Conservation (phyloP, 2,888 invertebrate genomes). For the Drosophila mettleri region DNA sequence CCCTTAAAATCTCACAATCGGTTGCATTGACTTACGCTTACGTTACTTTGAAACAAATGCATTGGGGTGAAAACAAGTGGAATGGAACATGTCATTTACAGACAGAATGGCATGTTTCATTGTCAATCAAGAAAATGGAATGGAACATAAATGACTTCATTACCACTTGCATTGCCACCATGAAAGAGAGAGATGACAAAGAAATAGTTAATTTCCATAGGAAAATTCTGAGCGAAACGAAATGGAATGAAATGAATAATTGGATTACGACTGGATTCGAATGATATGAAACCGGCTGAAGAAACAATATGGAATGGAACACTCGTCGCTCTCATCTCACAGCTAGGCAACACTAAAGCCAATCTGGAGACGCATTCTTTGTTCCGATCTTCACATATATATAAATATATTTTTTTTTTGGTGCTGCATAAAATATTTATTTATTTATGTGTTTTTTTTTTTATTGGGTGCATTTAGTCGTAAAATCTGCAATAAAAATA, state of each 20-base stretch:
- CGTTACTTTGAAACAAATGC: background rate
- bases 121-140: background rate
- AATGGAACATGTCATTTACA: background rate
- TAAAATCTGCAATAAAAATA: slow-evolving; percentile 41
- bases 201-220: background rate
- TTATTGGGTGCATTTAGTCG: slow-evolving; percentile 73
- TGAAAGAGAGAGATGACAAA: slow-evolving; percentile 4
- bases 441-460: slow-evolving; percentile 43
- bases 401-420: slow-evolving; percentile 32
- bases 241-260: background rate
- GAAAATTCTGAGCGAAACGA: background rate
- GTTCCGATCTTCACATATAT: slow-evolving; percentile 25
- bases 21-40: background rate
- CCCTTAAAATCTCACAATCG: background rate
- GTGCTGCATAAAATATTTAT: slow-evolving; percentile 57
- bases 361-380: slow-evolving; percentile 30
- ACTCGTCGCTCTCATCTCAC: slow-evolving; percentile 42
- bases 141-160: background rate
- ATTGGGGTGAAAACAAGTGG: background rate
- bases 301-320: slow-evolving; percentile 17
- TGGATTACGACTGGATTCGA: background rate
- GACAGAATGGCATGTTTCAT: background rate
- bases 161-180: too few species aligned
- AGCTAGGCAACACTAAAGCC: slow-evolving; percentile 72
- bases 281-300: background rate